Percentiles rank a stretch among this genome's conserved stretches.
phyloP scores from a whole-genome alignment of 2,113 vertebrate genomes.

The Neoarius graeffei region DNA sequence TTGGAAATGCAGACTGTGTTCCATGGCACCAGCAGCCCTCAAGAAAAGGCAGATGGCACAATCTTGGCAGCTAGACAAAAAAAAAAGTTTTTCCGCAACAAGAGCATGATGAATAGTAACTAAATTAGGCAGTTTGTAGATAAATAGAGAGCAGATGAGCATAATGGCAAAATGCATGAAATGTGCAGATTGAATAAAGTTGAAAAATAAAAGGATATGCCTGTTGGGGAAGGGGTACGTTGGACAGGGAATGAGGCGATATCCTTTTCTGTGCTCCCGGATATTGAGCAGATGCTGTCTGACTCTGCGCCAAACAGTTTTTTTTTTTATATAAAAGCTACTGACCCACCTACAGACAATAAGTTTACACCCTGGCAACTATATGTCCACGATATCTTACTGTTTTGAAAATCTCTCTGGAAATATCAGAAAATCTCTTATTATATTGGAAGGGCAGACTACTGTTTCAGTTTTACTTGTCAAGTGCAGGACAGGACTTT shows the following conservation, averaged over 20 bases:
- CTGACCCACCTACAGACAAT: constrained; percentile 15
- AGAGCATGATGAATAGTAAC: constrained; percentile 61
- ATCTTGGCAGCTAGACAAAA: constrained; percentile 59
- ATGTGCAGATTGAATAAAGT: constrained; percentile 42
- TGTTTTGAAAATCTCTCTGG: constrained; percentile 12
- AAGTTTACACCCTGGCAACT: constrained; percentile 25
- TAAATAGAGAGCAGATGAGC: constrained; percentile 35
- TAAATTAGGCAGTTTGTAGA: constrained; percentile 46
- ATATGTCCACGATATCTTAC: neutral
- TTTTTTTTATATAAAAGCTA: neutral
- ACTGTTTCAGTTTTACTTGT: constrained; percentile 54
- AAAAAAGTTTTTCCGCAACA: constrained; percentile 59
- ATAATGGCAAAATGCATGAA: constrained; percentile 43
- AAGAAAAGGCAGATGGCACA: constrained; percentile 63
- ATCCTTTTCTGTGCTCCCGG: neutral
- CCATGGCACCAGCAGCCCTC: constrained; percentile 50
- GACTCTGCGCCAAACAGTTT: neutral
- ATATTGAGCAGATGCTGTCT: constrained; percentile 11
- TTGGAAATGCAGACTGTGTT: constrained; percentile 40
- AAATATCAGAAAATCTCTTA: constrained; percentile 41
- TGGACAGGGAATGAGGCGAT: constrained; percentile 17
- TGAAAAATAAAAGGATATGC: constrained; percentile 34
- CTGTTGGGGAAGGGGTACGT: neutral
- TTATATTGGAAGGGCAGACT: constrained; percentile 42
- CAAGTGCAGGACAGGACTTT: constrained; percentile 40